Base-by-base conservation (phyloP, 1,140 invertebrate genomes). In the Dreissena rostriformis region DNA sequence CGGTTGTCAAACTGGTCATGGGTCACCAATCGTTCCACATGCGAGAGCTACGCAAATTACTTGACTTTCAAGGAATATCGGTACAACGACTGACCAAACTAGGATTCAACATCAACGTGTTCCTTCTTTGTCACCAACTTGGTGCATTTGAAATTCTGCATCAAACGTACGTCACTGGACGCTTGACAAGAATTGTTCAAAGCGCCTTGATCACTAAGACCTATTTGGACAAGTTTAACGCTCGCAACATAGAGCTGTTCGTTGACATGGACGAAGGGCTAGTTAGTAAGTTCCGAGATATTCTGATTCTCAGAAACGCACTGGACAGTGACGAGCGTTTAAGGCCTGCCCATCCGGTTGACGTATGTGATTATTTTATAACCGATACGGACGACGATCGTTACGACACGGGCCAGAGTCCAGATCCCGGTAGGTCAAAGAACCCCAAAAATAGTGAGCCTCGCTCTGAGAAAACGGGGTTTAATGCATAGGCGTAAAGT, bases 111-210 rank as follows among this genome's bases (percentile, higher is more conserved):
- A 82, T 82, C 2, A 74, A 82, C 49, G 52, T 73, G 4, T 82
- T 53, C 26, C 7, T 82, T 0, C 70, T 82, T 6, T 82, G 80
- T 28, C 66, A 57, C 19, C 65, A 29, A n/a, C 61, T 82, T 2
- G 80, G 80, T n/a, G 80, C 72, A 28, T 82, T 82, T 68, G 80
- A 82, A 51, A 82, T 75, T 29, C 24, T 82, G n/a, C 24, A 75
- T 24, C 80, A 82, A 51, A 75, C 29, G 24, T 75, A 82, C 26
- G 52, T 26, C 2, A 67, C 71, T 73, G 80, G 80, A 68, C 68
- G 80, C 49, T 75, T 82, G 61, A 82, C 67, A 66, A 67, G 66
- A 17, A 74, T 82, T 22, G 39, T 82, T 17, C 71, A 75, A 6
- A 74, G n/a, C 28, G 55, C 68, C 15, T 49, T 82, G 11, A 65